A percentile compares a stretch with the other conserved stretches of the same genome.
These are phyloP conservation scores for Amphimallon solstitiale DNA, from an alignment of 2,888 invertebrate genomes.

Conservation along the genomic window DNA sequence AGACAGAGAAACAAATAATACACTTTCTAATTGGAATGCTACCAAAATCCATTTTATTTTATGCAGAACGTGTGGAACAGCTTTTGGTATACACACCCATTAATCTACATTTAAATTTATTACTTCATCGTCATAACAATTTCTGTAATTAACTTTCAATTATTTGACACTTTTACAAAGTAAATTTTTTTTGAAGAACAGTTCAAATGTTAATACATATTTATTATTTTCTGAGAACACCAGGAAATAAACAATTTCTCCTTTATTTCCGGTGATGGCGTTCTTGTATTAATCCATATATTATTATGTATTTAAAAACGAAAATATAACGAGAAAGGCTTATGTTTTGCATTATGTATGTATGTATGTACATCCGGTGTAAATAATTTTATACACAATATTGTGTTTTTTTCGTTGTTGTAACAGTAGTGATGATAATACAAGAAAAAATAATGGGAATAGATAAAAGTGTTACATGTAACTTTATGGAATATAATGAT, in stretches of 20 bases:
- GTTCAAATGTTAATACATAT: too few relatives aligned
- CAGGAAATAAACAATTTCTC: conserved; percentile 10
- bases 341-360: too few relatives aligned
- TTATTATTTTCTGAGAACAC: too few relatives aligned
- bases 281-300: neutral
- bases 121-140: neutral
- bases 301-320: neutral
- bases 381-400: neutral
- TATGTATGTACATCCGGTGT: neutral
- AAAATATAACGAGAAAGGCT: neutral
- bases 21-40: conserved; percentile 16
- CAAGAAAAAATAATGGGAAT: too few relatives aligned
- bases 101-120: conserved; percentile 22
- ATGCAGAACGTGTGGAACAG: conserved; percentile 4
- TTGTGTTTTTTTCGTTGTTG: neutral
- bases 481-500: too few relatives aligned
- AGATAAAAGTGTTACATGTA: too few relatives aligned
- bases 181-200: neutral
- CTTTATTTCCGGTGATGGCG: neutral
- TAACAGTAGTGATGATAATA: too few relatives aligned
- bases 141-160: neutral
- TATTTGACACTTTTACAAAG: neutral
- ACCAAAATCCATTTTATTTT: conserved; percentile 8
- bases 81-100: conserved; percentile 17
- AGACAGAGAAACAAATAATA: neutral